Evolutionary conservation across 35 echinoderm and acorn worm species (phyloP), one percentile per base, ranked within the genome.

Genomic region (Chiridota heheva): DNA sequence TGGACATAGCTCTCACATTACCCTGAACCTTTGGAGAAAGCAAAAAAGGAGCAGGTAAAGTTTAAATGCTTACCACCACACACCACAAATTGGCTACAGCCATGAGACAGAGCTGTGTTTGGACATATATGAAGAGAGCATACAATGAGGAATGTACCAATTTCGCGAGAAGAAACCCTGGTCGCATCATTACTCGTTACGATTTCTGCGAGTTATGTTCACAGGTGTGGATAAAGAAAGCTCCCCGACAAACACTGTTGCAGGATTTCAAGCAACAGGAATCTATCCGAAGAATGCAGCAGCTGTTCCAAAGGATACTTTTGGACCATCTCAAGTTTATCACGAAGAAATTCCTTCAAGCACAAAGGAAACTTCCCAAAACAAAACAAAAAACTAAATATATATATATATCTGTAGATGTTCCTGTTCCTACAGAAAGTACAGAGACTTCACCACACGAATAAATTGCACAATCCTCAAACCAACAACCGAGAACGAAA

Each of bases 261-360:
- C 56, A 69, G 5, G 62, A n/a, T 18, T 82, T 82, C 38, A 82
- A 64, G 79, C 60, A 6, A 82, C 79, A 41, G 59, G 79, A 65
- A 64, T 82, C 3, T 82, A 44, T 26, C 79, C 79, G 22, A 48
- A 20, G 29, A 82, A 82, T 22, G 18, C 56, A 25, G 42, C 38
- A 24, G 79, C 60, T 26, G 43, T 82, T 24, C 79, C 79, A 34
- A 4, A 45, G 28, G 63, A 68, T 15, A 63, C 79, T 24, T 82
- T 67, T 68, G 60, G 42, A 7, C 41, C 68, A 72, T 42, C 68
- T 13, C 48, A 70, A 38, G 7, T 38, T 34, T 41, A 70, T 70
- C 31, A 70, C 12, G n/a, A 37, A 70, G 67, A 28, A n/a, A n/a
- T n/a, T n/a, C n/a, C n/a, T n/a, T n/a, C n/a, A n/a, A n/a, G n/a